Percentiles rank a stretch among this genome's conserved stretches.
Evolutionary conservation across 2,888 invertebrate species (phyloP).

Genomic region (Epinotia brunnichana): DNA sequence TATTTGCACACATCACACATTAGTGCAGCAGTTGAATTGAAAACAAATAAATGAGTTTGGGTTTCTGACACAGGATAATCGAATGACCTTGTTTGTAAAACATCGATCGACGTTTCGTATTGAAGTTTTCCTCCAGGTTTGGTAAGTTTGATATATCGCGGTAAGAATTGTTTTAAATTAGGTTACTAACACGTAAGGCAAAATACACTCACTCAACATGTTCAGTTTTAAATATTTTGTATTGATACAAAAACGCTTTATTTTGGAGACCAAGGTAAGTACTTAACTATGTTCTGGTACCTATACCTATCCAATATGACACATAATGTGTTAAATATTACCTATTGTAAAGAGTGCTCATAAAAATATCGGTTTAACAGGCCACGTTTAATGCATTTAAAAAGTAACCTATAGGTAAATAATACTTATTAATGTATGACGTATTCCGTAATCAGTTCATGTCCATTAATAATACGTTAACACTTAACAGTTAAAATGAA

Average conservation of each 20-base stretch:
- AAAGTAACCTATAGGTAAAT: too few species aligned
- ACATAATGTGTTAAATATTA: too few species aligned
- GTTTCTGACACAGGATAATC: conserved; percentile 15
- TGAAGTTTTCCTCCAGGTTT: conserved; percentile 17
- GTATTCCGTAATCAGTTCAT: background rate
- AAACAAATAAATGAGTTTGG: conserved; percentile 2
- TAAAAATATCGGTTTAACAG: too few species aligned
- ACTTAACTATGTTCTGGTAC: background rate
- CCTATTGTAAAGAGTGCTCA: too few species aligned
- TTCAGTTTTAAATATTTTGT: background rate
- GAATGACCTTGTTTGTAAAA: conserved; percentile 9
- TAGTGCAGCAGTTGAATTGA: background rate
- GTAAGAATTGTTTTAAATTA: background rate
- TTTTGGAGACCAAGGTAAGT: too few species aligned
- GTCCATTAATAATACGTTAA: conserved; percentile 1
- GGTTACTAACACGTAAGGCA: background rate
- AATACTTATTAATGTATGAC: background rate
- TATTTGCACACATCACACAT: background rate
- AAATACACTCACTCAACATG: background rate
- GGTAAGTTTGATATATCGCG: background rate
- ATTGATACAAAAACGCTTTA: too few species aligned
- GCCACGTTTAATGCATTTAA: too few species aligned
- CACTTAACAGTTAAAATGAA: conserved; percentile 25
- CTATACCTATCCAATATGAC: background rate
- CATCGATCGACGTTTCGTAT: background rate